These are phyloP conservation scores for Solenopsis fugax DNA, from an alignment of 1,140 invertebrate species.

Conservation along the genomic window DNA sequence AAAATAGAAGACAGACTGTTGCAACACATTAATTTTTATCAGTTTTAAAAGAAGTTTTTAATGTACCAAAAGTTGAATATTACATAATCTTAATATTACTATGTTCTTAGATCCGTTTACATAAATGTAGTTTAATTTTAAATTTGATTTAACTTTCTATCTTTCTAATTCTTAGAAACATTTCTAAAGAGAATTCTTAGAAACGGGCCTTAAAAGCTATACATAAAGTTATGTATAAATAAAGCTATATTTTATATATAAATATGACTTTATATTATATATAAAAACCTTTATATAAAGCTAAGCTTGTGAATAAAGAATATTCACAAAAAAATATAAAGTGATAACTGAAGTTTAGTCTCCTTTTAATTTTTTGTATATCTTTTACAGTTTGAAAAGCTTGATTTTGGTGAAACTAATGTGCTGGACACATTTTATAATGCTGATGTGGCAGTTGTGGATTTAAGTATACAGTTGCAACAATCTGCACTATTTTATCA, in stretches of 20 bases:
- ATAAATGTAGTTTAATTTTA: too few relatives aligned
- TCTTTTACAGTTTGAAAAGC: slow-evolving; percentile 92
- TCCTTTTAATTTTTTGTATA: background rate
- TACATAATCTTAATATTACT: slow-evolving; percentile 40
- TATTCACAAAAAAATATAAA: background rate
- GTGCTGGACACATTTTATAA: slow-evolving; percentile 96
- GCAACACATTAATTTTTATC: background rate
- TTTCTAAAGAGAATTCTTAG: too few relatives aligned
- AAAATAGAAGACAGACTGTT: background rate
- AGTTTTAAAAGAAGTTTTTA: slow-evolving; percentile 10
- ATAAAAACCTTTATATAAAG: background rate
- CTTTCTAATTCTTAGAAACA: too few relatives aligned
- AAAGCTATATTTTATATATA: too few relatives aligned
- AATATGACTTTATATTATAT: too few relatives aligned
- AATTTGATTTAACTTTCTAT: too few relatives aligned
- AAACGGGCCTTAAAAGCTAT: too few relatives aligned
- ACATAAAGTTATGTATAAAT: too few relatives aligned
- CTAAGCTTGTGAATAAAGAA: slow-evolving; percentile 3
- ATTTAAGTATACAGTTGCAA: slow-evolving; percentile 96
- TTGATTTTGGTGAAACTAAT: slow-evolving; percentile 95
- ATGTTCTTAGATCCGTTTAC: background rate
- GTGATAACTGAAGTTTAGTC: background rate
- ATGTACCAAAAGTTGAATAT: background rate
- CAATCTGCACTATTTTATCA: slow-evolving; percentile 98
- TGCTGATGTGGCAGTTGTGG: slow-evolving; percentile 98